Base-by-base conservation (phyloP, 2,797 vertebrate genomes). In the Trematomus bernacchii region DNA sequence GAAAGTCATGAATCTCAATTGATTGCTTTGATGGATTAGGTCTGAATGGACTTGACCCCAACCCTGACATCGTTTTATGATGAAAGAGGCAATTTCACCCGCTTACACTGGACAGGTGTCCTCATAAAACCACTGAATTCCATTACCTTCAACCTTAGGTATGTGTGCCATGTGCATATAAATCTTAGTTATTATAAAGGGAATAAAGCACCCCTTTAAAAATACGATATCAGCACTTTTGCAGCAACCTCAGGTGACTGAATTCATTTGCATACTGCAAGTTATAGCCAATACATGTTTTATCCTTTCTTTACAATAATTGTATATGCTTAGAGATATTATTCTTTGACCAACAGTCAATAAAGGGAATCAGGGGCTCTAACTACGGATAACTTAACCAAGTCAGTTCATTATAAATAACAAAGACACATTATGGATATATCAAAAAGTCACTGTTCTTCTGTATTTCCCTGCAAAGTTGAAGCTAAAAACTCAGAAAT, bases 1-100 rank as follows among this genome's bases (percentile, higher is more conserved):
- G 40, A 69, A 71, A 67, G 30, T 83, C 42, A 79, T 79, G 50
- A 67, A 73, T 82, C 79, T 73, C 55, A 80, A 75, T 77, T 33
- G 64, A 68, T 70, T 62, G 33, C 30, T 72, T 54, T 13, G 69
- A 80, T 60, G 74, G 55, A 77, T 79, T 40, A 18, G 51, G 51
- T 77, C 53, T 37, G 4, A 62, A 46, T 44, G 52, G 55, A 78
- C 27, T 64, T 55, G 62, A 79, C 72, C 75, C 6, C 30, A 15
- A 44, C 19, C 42, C 14, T 50, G 7, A 72, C 62, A 50, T 3
- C 1, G 3, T 50, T 84, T 80, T 70, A 76, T 76, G 71, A 77
- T 15, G n/a, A 33, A 19, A 61, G 54, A 77, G 59, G 54, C 18
- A 14, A 55, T 74, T 81, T 70, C 10, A 58, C 23, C 43, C 55